phyloP scores from a whole-genome alignment of 2,888 invertebrate genomes.

The Lasioglossum vierecki region DNA sequence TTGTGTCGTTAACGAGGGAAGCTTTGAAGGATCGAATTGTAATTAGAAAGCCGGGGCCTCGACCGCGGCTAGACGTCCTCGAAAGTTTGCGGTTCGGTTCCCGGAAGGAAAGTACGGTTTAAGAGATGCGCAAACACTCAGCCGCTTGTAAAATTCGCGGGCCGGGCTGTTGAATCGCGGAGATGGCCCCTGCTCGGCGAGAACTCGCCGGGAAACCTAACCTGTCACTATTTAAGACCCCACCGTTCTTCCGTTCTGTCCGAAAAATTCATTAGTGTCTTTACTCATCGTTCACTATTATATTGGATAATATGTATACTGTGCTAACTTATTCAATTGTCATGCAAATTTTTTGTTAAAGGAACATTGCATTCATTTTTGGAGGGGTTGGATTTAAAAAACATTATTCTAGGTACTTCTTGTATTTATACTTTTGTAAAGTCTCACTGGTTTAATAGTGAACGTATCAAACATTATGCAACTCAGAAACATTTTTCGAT shows the following conservation, averaged over 20 bases:
- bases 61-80: conserved; percentile 28
- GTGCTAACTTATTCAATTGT: neutral
- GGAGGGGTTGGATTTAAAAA: neutral
- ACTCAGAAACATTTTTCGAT: too few relatives aligned
- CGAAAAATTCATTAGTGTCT: neutral
- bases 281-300: neutral
- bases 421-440: neutral
- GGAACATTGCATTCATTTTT: neutral
- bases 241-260: neutral
- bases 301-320: neutral
- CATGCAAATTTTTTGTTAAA: too few relatives aligned
- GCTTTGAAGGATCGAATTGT: conserved; percentile 40
- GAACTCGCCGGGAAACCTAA: neutral
- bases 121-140: conserved; percentile 28
- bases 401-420: too few relatives aligned
- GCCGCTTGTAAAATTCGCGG: conserved; percentile 21
- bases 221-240: neutral
- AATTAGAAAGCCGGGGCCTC: conserved; percentile 37
- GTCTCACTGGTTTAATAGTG: neutral
- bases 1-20: conserved; percentile 37
- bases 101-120: conserved; percentile 23
- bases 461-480: too few relatives aligned
- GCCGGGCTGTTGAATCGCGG: conserved; percentile 24
- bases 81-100: conserved; percentile 28
- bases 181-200: neutral